Base-by-base conservation (phyloP, 2,797 vertebrate species). In the Toxotes lorentzi region DNA sequence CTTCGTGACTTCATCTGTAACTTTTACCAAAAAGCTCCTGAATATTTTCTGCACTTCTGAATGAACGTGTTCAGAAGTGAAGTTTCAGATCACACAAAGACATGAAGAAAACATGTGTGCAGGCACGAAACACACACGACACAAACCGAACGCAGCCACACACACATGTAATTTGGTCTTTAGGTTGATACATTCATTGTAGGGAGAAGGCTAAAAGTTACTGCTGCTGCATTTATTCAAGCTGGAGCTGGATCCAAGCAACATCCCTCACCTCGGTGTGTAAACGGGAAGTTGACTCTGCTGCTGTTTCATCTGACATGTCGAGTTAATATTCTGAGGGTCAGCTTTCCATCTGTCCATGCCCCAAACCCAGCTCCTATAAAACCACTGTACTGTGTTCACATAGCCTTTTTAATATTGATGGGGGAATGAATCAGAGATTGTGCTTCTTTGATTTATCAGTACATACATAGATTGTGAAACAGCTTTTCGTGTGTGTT, bases 151-250 rank as follows among this genome's bases (percentile, higher is more conserved):
- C 5, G 78, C 19, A 69, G 17, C 13, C 12, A 76, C 13, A 86
- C 67, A 50, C 62, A 70, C 10, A 5, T 1, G 7, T 32, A 43
- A 71, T 91, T 91, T 90, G 89, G 90, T 90, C 88, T 88, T 83
- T 12, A 16, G 34, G 78, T 82, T 5, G 21, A 48, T 83, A 91
- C 86, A 89, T 90, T 90, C 90, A 6, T 70, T 4, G 17, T 4
- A 27, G 7, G 69, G 66, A 82, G 67, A 60, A 78, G 70, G 59
- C 38, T 45, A 11, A 56, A 4, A 5, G 13, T 76, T 32, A n/a
- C 5, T 9, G 19, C n/a, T 30, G 24, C 14, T 2, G 12, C 13
- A 2, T 12, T 60, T 54, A 51, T 62, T 75, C 27, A 70, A 66
- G 63, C 45, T 19, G 21, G 40, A 57, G 24, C 9, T 2, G 19